phyloP scores from a whole-genome alignment of 2,113 vertebrate species.

The Cariama cristata region DNA sequence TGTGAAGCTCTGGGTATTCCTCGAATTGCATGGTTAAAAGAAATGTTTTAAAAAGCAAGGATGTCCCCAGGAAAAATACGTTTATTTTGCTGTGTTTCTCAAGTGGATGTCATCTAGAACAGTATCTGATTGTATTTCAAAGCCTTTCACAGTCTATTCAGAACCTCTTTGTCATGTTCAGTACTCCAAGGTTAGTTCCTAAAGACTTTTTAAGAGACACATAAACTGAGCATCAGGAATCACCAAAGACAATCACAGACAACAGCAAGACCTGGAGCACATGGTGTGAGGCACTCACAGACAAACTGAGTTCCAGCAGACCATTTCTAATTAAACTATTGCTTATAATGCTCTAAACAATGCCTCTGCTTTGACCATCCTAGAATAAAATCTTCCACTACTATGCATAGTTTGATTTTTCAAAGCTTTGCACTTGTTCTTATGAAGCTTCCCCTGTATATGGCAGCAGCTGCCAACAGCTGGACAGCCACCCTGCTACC shows the following conservation, averaged over 20 bases:
- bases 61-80: not conserved
- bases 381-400: not conserved
- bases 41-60: not conserved
- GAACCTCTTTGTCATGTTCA: not conserved
- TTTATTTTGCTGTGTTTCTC: not conserved
- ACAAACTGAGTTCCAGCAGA: not conserved
- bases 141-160: not conserved
- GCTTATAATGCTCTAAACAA: not conserved
- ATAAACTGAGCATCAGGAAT: not conserved
- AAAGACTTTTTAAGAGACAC: not conserved
- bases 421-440: not conserved
- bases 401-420: not conserved
- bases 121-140: not conserved
- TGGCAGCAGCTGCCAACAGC: not conserved
- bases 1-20: not conserved
- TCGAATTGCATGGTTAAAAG: not conserved
- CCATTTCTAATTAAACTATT: not conserved
- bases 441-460: not conserved
- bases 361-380: not conserved
- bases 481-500: not conserved
- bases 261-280: not conserved
- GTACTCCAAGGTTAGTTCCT: not conserved
- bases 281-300: not conserved
- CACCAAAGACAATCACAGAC: not conserved
- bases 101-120: not conserved